A percentile compares a stretch with the other conserved stretches of the same genome.
phyloP scores from a whole-genome alignment of 2,888 invertebrate genomes.

The Meliscaeva auricollis region DNA sequence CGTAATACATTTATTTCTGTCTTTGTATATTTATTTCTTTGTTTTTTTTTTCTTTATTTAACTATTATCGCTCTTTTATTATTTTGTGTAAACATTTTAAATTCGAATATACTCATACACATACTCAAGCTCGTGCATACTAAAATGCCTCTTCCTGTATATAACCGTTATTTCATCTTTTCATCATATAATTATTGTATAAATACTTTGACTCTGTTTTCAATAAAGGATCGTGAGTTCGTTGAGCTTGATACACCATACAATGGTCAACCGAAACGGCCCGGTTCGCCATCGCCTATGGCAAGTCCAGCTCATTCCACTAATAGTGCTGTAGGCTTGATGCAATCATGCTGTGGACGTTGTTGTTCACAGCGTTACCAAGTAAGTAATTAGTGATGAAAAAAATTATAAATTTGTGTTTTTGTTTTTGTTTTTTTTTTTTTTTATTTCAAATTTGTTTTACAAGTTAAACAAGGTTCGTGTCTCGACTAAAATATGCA shows the following conservation, averaged over 20 bases:
- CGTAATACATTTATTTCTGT: no score
- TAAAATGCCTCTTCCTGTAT: not conserved
- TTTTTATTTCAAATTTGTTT: slow-evolving; percentile 20
- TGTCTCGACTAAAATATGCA: slow-evolving; percentile 63
- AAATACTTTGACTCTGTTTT: not conserved
- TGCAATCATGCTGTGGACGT: slow-evolving; percentile 93
- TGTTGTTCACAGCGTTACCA: slow-evolving; percentile 96
- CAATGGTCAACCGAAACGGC: slow-evolving; percentile 96
- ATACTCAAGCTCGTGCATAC: not conserved
- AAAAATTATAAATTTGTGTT: not conserved
- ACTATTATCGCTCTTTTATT: no score
- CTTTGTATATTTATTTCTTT: no score
- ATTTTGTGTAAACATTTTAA: no score
- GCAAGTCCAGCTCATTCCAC: slow-evolving; percentile 95
- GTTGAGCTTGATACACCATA: slow-evolving; percentile 97
- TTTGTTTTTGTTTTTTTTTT: slow-evolving; percentile 25
- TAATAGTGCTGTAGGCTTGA: slow-evolving; percentile 88
- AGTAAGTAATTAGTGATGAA: slow-evolving; percentile 85
- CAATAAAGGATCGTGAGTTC: slow-evolving; percentile 95
- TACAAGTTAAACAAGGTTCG: slow-evolving; percentile 48
- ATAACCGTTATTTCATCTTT: not conserved
- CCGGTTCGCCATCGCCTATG: slow-evolving; percentile 94
- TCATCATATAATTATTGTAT: not conserved
- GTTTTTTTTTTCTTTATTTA: no score
- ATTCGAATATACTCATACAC: slow-evolving; percentile 12